A percentile compares a stretch with the other conserved stretches of the same genome.
These are phyloP conservation scores for Electrona antarctica DNA, from an alignment of 2,113 vertebrate species.

Conservation along the genomic window DNA sequence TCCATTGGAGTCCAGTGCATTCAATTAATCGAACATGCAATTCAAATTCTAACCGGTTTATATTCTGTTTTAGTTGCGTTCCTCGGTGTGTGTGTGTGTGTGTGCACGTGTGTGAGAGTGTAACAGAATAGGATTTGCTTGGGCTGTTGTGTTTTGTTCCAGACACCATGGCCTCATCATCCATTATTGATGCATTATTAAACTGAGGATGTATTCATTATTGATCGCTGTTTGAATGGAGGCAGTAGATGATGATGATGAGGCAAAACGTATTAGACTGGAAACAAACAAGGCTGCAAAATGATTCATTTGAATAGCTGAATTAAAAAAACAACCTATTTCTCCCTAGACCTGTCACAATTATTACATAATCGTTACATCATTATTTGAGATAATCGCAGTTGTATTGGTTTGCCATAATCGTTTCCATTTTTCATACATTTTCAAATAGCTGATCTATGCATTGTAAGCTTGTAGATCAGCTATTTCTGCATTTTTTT, in stretches of 20 bases:
- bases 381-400: too few species aligned
- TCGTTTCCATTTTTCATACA: too few species aligned
- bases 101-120: not conserved
- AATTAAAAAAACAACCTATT: not conserved
- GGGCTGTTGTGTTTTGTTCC: not conserved
- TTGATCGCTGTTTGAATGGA: not conserved
- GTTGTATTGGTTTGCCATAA: too few species aligned
- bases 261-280: too few species aligned
- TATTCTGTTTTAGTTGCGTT: not conserved
- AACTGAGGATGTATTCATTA: not conserved
- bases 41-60: not conserved
- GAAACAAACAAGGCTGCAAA: too few species aligned
- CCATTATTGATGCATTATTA: slow-evolving; percentile 6
- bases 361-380: too few species aligned
- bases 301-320: not conserved
- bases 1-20: too few species aligned
- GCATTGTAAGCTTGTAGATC: too few species aligned
- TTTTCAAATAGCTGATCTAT: too few species aligned
- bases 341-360: too few species aligned
- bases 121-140: not conserved
- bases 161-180: not conserved
- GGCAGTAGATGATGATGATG: not conserved
- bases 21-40: too few species aligned
- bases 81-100: not conserved
- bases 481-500: too few species aligned